phyloP scores from a whole-genome alignment of 2,113 vertebrate species.

The Sprattus sprattus region DNA sequence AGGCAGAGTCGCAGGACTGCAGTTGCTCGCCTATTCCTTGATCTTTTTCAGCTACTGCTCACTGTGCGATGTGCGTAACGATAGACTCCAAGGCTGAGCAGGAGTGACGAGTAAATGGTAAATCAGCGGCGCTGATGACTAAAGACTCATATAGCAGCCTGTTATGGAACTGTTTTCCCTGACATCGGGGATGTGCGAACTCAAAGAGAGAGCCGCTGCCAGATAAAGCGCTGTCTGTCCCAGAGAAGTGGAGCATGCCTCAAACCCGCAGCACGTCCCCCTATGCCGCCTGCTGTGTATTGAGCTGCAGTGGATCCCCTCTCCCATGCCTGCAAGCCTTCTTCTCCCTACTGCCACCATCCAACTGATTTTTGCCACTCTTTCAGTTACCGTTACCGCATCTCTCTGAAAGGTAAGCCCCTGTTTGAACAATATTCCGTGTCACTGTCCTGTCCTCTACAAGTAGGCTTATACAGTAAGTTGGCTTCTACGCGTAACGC shows the following conservation, averaged over 20 bases:
- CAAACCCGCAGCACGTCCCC: constrained; percentile 54
- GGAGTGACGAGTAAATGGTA: constrained; percentile 41
- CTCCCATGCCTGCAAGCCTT: constrained; percentile 52
- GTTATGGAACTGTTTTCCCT: constrained; percentile 70
- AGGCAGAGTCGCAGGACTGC: not conserved
- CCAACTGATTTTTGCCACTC: constrained; percentile 39
- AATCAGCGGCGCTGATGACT: constrained; percentile 48
- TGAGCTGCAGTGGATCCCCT: constrained; percentile 61
- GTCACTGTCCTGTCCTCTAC: not conserved
- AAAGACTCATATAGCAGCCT: constrained; percentile 45
- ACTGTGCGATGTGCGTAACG: constrained; percentile 1
- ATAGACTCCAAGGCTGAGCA: constrained; percentile 38
- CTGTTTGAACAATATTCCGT: not conserved
- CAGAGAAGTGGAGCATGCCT: constrained; percentile 69
- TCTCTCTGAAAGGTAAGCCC: constrained; percentile 67
- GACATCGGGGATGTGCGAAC: constrained; percentile 81
- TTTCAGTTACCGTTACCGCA: constrained; percentile 44
- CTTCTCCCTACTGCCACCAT: constrained; percentile 52
- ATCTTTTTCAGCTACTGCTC: constrained; percentile 2
- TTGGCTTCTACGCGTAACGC: not conserved
- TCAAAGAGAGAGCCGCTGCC: constrained; percentile 70
- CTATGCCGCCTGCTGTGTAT: constrained; percentile 49
- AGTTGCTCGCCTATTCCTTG: not conserved
- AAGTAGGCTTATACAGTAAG: not conserved
- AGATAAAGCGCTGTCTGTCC: constrained; percentile 57